Conservation (phyloP, 23 tunicate genomes). For the Pegea sp. region DNA sequence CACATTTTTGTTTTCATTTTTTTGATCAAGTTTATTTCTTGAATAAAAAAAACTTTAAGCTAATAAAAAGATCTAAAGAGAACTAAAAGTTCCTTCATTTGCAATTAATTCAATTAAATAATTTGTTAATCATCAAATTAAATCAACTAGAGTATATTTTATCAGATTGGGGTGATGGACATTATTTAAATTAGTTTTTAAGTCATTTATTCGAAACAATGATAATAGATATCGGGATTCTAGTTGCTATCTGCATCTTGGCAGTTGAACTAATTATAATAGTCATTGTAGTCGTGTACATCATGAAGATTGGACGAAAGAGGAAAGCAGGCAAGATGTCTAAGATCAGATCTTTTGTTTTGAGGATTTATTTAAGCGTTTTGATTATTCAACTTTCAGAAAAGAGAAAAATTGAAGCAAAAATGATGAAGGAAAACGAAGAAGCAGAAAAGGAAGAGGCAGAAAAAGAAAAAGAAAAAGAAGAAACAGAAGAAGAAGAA, state of each 20-base stretch:
- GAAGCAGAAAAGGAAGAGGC: neutral
- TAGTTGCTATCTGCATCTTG: constrained; percentile 57
- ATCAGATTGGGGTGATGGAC: too few species aligned
- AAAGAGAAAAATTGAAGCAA: neutral
- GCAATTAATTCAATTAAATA: too few species aligned
- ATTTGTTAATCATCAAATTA: too few species aligned
- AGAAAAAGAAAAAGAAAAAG: neutral
- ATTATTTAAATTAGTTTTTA: too few species aligned
- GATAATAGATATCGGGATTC: constrained; percentile 10
- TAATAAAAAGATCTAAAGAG: too few species aligned
- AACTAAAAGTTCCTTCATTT: too few species aligned
- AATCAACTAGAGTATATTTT: too few species aligned
- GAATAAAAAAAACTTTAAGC: too few species aligned
- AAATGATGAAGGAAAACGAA: neutral
- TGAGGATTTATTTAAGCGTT: neutral
- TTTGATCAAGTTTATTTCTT: too few species aligned
- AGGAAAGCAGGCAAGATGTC: too few species aligned
- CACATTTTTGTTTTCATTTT: too few species aligned
- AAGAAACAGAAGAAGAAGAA: neutral
- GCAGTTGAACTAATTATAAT: constrained; percentile 53
- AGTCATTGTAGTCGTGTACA: constrained; percentile 22
- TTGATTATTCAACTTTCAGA: neutral
- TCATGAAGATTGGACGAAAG: constrained; percentile 4
- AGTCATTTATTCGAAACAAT: too few species aligned
- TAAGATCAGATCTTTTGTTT: neutral